Evolutionary conservation across 1,140 invertebrate genomes (phyloP).

Genomic region (Druon quercuslanigerum): DNA sequence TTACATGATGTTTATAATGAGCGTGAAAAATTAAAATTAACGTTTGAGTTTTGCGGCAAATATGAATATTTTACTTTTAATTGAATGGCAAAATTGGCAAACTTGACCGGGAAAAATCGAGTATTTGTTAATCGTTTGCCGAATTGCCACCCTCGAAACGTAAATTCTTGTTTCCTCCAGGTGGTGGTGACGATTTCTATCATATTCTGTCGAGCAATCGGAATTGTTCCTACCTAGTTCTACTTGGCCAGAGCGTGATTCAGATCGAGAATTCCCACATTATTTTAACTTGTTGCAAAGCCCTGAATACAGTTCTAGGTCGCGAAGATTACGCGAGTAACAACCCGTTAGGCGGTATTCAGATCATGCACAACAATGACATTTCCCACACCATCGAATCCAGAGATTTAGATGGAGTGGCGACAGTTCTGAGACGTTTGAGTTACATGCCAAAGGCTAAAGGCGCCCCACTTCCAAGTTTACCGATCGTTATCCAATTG

Average conservation of each 20-base stretch:
- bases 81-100: too few species aligned
- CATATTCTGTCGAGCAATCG: too few species aligned
- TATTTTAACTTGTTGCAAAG: constrained; percentile 95
- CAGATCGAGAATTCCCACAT: constrained; percentile 84
- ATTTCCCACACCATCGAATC: constrained; percentile 93
- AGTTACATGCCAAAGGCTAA: constrained; percentile 86
- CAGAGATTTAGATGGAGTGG: constrained; percentile 95
- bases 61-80: too few species aligned
- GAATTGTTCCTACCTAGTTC: constrained; percentile 92
- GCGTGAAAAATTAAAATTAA: too few species aligned
- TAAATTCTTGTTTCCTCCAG: too few species aligned
- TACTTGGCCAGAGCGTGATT: constrained; percentile 95
- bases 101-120: too few species aligned
- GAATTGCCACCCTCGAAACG: too few species aligned
- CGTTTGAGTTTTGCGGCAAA: too few species aligned
- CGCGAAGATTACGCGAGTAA: constrained; percentile 98
- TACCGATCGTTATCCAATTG: constrained; percentile 83
- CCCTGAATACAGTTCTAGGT: constrained; percentile 95
- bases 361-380: constrained; percentile 99
- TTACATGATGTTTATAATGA: too few species aligned
- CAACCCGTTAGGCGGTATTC: constrained; percentile 94
- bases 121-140: too few species aligned
- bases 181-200: too few species aligned
- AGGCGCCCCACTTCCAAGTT: constrained; percentile 85
- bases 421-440: constrained; percentile 89